Conservation (phyloP, 2,113 vertebrate genomes). For the Pavo muticus region DNA sequence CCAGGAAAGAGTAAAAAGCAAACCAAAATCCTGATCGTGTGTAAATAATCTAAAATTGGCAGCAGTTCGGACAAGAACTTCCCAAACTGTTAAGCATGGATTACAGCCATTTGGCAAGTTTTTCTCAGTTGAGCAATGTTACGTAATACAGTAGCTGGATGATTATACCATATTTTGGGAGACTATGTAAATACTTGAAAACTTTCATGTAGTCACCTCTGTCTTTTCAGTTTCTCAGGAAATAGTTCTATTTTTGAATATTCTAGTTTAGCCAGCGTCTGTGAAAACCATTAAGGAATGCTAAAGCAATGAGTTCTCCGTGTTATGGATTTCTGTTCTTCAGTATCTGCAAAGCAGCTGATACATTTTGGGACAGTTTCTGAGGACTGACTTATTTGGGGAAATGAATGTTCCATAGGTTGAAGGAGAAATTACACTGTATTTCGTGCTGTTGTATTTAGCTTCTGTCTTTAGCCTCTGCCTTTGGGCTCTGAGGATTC, state of each 20-base stretch:
- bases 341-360: not conserved
- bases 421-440: not conserved
- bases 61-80: not conserved
- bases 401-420: not conserved
- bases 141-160: slow-evolving; percentile 49
- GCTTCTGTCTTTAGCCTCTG: not conserved
- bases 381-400: not conserved
- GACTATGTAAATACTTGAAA: not conserved
- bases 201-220: slow-evolving; percentile 1
- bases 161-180: slow-evolving; percentile 25
- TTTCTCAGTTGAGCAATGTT: not conserved
- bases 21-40: not conserved
- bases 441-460: not conserved
- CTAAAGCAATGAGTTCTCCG: not conserved
- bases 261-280: not conserved
- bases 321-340: not conserved
- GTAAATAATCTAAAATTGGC: slow-evolving; percentile 43
- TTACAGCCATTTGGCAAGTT: slow-evolving; percentile 16
- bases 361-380: not conserved
- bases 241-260: not conserved
- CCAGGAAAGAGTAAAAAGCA: not conserved
- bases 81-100: not conserved
- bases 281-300: slow-evolving; percentile 1
- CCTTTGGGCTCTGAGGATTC: not conserved
- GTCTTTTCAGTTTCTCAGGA: slow-evolving; percentile 33